phyloP scores from a whole-genome alignment of 2,888 invertebrate species.

The Nymphalis c-album region DNA sequence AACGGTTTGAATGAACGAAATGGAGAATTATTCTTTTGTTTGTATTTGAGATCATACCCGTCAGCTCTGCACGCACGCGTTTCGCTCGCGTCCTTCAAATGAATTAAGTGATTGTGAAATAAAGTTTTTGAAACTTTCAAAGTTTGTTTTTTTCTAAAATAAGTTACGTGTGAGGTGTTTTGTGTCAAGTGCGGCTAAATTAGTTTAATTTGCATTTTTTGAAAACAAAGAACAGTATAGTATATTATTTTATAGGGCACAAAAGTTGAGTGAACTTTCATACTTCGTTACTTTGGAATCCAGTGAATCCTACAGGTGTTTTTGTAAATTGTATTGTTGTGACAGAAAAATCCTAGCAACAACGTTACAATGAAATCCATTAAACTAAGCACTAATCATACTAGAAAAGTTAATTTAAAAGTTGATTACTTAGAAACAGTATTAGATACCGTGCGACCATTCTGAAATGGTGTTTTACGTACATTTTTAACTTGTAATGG shows the following conservation, averaged over 20 bases:
- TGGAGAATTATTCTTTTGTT: constrained; percentile 27
- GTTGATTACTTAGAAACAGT: constrained; percentile 16
- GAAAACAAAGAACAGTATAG: constrained; percentile 15
- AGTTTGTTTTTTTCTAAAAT: constrained; percentile 44
- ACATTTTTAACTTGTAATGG: constrained; percentile 62
- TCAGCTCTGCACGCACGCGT: constrained; percentile 45
- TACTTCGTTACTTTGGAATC: constrained; percentile 54
- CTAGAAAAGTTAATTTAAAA: constrained; percentile 12
- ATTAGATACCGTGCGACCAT: constrained; percentile 32
- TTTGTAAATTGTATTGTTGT: constrained; percentile 63
- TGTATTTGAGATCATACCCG: constrained; percentile 35
- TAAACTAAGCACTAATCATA: constrained; percentile 34
- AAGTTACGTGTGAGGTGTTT: constrained; percentile 10
- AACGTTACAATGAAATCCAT: constrained; percentile 46
- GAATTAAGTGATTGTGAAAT: constrained; percentile 58
- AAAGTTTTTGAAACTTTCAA: constrained; percentile 65
- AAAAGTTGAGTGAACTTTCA: constrained; percentile 77
- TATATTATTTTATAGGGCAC: constrained; percentile 45
- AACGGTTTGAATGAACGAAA: constrained; percentile 17
- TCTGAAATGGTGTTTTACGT: constrained; percentile 37
- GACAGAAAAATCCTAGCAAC: constrained; percentile 74
- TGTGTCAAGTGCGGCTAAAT: neutral
- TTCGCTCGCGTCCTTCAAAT: constrained; percentile 58
- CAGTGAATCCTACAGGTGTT: constrained; percentile 73
- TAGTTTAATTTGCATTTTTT: constrained; percentile 11